Evolutionary conservation across 2,888 invertebrate genomes (phyloP).

Genomic region (Chrysodeixis includens): DNA sequence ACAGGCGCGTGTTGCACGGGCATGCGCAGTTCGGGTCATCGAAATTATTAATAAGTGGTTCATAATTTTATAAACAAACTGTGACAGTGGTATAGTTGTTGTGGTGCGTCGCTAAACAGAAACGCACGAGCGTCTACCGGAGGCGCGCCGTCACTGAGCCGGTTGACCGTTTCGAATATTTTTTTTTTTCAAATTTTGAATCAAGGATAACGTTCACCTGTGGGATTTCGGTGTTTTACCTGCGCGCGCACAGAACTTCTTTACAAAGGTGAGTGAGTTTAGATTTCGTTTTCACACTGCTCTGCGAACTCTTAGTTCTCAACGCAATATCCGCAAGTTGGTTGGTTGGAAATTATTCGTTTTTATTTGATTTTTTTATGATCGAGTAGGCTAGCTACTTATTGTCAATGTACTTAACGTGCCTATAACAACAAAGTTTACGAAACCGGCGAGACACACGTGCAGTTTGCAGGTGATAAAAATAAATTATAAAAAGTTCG

Average conservation of each 20-base stretch:
- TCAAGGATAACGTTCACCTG: slow-evolving; percentile 84
- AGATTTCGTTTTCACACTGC: slow-evolving; percentile 37
- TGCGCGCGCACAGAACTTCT: slow-evolving; percentile 87
- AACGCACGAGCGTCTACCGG: slow-evolving; percentile 71
- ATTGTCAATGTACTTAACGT: slow-evolving; percentile 15
- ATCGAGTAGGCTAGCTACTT: slow-evolving; percentile 11
- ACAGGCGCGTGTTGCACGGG: slow-evolving; percentile 83
- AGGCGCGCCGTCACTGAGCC: slow-evolving; percentile 44
- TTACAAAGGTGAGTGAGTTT: slow-evolving; percentile 80
- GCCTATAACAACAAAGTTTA: slow-evolving; percentile 14
- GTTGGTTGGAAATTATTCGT: slow-evolving; percentile 22
- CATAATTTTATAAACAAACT: slow-evolving; percentile 87
- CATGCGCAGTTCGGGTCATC: slow-evolving; percentile 84
- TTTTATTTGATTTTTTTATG: slow-evolving; percentile 25
- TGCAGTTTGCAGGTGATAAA: slow-evolving; percentile 59
- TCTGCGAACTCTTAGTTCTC: slow-evolving; percentile 32
- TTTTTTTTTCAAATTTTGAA: slow-evolving; percentile 71
- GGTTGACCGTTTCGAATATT: slow-evolving; percentile 58
- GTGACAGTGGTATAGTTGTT: slow-evolving; percentile 75
- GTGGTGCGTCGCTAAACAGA: slow-evolving; percentile 74
- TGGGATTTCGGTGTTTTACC: slow-evolving; percentile 85
- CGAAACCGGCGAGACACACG: slow-evolving; percentile 39
- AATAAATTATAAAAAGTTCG: slow-evolving; percentile 59
- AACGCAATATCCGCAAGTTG: slow-evolving; percentile 35
- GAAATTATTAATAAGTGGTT: slow-evolving; percentile 84